Percentiles rank a stretch among this genome's conserved stretches.
Conservation (phyloP, 2,113 vertebrate genomes). For the Nyctibius bracteatus region DNA sequence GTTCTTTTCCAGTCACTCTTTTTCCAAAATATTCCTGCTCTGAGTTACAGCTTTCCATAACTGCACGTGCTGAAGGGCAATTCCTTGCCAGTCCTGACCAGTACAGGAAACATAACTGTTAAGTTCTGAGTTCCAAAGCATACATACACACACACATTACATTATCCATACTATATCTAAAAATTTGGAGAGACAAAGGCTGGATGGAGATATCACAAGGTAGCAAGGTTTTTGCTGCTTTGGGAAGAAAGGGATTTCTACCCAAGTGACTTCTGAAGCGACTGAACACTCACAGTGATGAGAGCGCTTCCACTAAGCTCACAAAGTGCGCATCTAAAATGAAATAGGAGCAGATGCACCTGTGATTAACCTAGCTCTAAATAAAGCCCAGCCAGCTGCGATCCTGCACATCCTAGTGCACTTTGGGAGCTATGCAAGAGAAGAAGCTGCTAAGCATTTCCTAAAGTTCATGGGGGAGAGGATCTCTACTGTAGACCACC, state of each 20-base stretch:
- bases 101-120: neutral
- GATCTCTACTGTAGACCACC: neutral
- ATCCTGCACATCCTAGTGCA: neutral
- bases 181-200: neutral
- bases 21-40: neutral
- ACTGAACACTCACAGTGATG: neutral
- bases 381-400: neutral
- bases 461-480: neutral
- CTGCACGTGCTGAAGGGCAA: neutral
- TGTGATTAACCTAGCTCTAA: slow-evolving; percentile 20
- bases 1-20: neutral
- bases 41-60: neutral
- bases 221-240: neutral
- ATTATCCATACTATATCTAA: neutral
- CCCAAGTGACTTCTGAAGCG: neutral
- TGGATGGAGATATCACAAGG: neutral
- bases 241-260: neutral
- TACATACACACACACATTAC: neutral
- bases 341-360: slow-evolving; percentile 26
- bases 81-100: neutral
- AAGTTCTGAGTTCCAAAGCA: neutral
- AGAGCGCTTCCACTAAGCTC: neutral
- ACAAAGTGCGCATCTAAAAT: neutral
- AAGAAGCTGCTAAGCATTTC: slow-evolving; percentile 17
- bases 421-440: neutral